Base-by-base conservation (phyloP, 2,888 invertebrate genomes). In the Exocentrus adspersus region DNA sequence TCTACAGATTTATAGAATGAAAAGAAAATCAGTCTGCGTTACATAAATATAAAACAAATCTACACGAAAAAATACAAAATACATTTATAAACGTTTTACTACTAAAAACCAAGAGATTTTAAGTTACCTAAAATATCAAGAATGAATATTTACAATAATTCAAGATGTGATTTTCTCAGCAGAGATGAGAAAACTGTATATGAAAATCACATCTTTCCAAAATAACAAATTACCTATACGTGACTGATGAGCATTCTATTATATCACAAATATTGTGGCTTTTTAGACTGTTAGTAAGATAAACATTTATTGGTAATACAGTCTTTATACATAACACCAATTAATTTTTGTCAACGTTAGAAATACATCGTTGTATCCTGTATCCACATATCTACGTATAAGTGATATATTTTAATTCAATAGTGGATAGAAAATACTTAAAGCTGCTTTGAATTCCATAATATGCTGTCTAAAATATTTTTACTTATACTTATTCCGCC, bases 231-330 rank as follows among this genome's bases (percentile, higher is more conserved):
- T 71, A 75, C 73, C 74, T 78, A 75, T 74, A 75, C 70, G 71
- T 77, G 78, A n/a, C n/a, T 78, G 77, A 80, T 79, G 80, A 80
- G 80, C 80, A 80, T 80, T 79, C 77, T 77, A 75, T 78, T 75
- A 78, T 80, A 81, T 81, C 80, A 81, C 80, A 81, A 79, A 76
- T 72, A 71, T 64, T 72, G 75, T 73, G 75, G 74, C 70, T 65
- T 72, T 68, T 70, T 71, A 62, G 70, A 74, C 72, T 72, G 72
- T 65, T 64, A 60, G 58, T 64, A 60, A 52, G 60, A 60, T 42
- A 43, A 60, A 57, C 42, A 61, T 24, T 20, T 32, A 46, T 21
- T 20, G 14, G 12, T 37, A 37, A 45, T 54, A 69, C 66, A 64
- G 64, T 67, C 67, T 62, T 42, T 58, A 64, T 46, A 54, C 54